Evolutionary conservation across 2,888 invertebrate species (phyloP).

Genomic region (Idaea aversata): DNA sequence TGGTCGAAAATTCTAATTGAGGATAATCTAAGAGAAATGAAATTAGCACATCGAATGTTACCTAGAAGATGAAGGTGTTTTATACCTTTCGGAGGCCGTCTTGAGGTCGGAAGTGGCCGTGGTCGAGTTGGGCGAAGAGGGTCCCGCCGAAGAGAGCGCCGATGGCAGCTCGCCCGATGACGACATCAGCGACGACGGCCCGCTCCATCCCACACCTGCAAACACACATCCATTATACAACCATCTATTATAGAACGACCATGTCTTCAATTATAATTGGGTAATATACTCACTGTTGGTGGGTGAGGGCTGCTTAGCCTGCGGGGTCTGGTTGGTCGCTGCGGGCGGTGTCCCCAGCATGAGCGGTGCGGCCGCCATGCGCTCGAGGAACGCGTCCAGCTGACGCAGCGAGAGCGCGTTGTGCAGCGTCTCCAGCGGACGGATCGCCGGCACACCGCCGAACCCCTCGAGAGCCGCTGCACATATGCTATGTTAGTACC

Average conservation of each 20-base stretch:
- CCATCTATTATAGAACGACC: too few species aligned
- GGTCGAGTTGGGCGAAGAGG: conserved; percentile 89
- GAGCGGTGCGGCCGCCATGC: conserved; percentile 87
- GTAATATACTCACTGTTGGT: conserved; percentile 56
- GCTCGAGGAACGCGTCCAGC: conserved; percentile 93
- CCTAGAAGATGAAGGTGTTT: neutral
- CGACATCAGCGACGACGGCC: conserved; percentile 88
- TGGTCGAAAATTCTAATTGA: too few species aligned
- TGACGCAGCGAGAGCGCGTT: conserved; percentile 96
- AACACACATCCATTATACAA: too few species aligned
- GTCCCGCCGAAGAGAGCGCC: conserved; percentile 86
- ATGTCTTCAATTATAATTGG: too few species aligned
- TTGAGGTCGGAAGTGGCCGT: conserved; percentile 62
- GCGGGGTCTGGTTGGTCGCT: conserved; percentile 76
- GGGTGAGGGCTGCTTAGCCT: conserved; percentile 58
- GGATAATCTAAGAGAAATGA: too few species aligned
- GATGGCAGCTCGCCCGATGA: conserved; percentile 78
- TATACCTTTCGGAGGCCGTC: conserved; percentile 62
- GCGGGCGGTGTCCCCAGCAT: conserved; percentile 87
- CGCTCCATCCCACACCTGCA: conserved; percentile 87
- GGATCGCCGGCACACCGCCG: conserved; percentile 96
- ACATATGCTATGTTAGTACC: conserved; percentile 8
- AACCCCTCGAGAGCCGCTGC: conserved; percentile 89
- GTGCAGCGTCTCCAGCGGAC: conserved; percentile 98
- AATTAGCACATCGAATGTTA: too few species aligned